Base-by-base conservation (phyloP, 2,888 invertebrate species). In the Dasysyrphus albostriatus region DNA sequence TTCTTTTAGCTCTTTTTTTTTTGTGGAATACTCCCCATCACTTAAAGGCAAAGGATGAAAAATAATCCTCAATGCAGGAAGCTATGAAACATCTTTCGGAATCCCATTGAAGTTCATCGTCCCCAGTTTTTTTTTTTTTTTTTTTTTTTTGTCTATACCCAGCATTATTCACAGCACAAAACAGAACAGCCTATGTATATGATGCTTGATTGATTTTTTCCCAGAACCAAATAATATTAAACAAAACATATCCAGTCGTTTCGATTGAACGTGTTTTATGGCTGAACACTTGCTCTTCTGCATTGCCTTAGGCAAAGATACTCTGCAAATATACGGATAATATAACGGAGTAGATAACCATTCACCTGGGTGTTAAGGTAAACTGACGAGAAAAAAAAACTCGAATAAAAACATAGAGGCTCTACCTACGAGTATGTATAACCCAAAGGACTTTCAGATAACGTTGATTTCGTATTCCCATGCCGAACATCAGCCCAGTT, bases 381-480 rank as follows among this genome's bases (percentile, higher is more conserved):
- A 49, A 42, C 29, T 44, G 19, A 10, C 3, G 7, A 5, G n/a
- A 44, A 19, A 47, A 3, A n/a, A 34, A 59, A 59, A 39, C 12
- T 59, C 39, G 19, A 59, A 59, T 24, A 69, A 51, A 69, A 54
- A 16, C 19, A 6, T 10, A 14, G 10, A 51, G 39, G 54, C 47
- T 72, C 47, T 24, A 14, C 2, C 16, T 59, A 61, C n/a, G n/a
- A n/a, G n/a, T n/a, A n/a, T n/a, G n/a, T n/a, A n/a, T n/a, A n/a
- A n/a, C 37, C n/a, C 69, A 69, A 32, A 65, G 65, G 65, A 72
- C 67, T 47, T 37, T 70, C 37, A 19, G 59, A 75, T 76, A 80
- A 56, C 75, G 70, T 61, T 44, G 83, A 75, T 59, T 65, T 73
- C 9, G 59, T 67, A 67, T 61, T 59, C 58, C 75, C 65, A 59